Evolutionary conservation across 2,797 vertebrate species (phyloP).

Genomic region (Molossus molossus): DNA sequence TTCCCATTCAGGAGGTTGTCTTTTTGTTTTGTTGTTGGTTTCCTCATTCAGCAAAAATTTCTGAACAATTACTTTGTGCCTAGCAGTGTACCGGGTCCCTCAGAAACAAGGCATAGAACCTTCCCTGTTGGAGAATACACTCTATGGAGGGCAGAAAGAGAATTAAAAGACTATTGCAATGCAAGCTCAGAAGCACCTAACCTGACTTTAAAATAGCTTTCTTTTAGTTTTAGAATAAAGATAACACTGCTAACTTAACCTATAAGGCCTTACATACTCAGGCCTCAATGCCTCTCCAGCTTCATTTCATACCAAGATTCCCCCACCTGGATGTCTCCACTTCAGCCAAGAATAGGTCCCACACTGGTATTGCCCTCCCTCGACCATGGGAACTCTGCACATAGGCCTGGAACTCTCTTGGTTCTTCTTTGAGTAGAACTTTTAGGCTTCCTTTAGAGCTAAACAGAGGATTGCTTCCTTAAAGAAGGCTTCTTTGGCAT

Average conservation of each 20-base stretch:
- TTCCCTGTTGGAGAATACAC: not conserved
- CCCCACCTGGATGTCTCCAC: not conserved
- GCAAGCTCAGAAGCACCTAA: not conserved
- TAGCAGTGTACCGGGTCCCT: not conserved
- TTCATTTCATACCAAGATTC: not conserved
- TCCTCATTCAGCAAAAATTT: not conserved
- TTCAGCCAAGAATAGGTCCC: too few relatives aligned
- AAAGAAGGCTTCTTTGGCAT: not conserved
- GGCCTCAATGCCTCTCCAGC: not conserved
- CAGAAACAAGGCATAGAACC: not conserved
- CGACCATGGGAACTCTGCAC: not conserved
- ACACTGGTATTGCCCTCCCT: not conserved
- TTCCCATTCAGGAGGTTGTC: not conserved
- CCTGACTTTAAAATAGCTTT: not conserved
- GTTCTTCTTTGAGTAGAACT: not conserved
- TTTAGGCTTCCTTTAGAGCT: not conserved
- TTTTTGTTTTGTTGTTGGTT: not conserved
- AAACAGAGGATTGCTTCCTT: not conserved
- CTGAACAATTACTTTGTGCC: not conserved
- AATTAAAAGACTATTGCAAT: not conserved
- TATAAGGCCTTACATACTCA: not conserved
- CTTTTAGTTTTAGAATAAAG: constrained; percentile 18
- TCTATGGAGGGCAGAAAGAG: not conserved
- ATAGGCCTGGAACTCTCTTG: not conserved
- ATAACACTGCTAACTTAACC: constrained; percentile 4